A percentile compares a stretch with the other conserved stretches of the same genome.
Evolutionary conservation across 2,888 invertebrate species (phyloP).

Genomic region (Chesias legatella): DNA sequence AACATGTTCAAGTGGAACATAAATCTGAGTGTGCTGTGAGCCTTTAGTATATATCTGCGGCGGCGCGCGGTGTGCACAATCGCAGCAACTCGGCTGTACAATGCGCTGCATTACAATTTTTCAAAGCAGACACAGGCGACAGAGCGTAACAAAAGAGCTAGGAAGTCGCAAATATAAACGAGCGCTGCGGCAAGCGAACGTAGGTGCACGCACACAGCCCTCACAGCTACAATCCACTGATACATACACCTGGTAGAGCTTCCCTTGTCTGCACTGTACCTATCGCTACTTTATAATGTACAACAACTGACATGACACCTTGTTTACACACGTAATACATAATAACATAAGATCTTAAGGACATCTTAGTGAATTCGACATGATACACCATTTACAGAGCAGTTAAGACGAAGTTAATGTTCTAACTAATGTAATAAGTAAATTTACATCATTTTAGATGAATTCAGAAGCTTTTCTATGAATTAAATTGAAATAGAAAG

Average conservation of each 20-base stretch:
- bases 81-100: slow-evolving; percentile 55
- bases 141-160: slow-evolving; percentile 74
- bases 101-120: slow-evolving; percentile 72
- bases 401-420: too few species aligned
- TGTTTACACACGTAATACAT: too few species aligned
- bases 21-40: slow-evolving; percentile 41
- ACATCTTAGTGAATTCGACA: too few species aligned
- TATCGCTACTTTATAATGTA: too few species aligned
- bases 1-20: slow-evolving; percentile 28
- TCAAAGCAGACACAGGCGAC: slow-evolving; percentile 75
- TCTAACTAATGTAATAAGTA: too few species aligned
- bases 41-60: slow-evolving; percentile 31
- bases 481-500: slow-evolving; percentile 53
- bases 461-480: slow-evolving; percentile 20
- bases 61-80: slow-evolving; percentile 60
- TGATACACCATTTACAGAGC: too few species aligned
- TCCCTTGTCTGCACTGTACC: background rate
- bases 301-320: too few species aligned
- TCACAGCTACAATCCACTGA: slow-evolving; percentile 36
- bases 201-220: slow-evolving; percentile 53
- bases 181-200: slow-evolving; percentile 64
- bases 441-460: too few species aligned
- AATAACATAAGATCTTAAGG: too few species aligned
- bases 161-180: slow-evolving; percentile 77
- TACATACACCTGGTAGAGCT: slow-evolving; percentile 17